Evolutionary conservation across 2,797 vertebrate species (phyloP), one percentile per base, ranked within the genome.

Genomic region (Betta splendens): DNA sequence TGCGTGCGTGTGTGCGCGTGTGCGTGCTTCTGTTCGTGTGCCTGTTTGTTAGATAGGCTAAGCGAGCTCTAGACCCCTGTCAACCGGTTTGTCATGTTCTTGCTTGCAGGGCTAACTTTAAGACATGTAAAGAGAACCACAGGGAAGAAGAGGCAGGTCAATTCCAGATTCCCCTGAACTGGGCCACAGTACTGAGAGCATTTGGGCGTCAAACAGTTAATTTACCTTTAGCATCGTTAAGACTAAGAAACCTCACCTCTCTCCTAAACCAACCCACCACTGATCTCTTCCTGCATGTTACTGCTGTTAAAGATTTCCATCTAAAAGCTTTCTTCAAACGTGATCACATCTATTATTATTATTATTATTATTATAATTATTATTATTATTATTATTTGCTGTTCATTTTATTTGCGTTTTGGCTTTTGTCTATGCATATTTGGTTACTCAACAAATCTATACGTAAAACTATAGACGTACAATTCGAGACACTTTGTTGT

Each of bases 81-180:
- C 93, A 96, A 95, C 92, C n/a, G 87, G 94, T 94, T 81, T 98
- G 91, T 97, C 94, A 60, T 98, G 94, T 98, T 98, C 94, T 99
- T 96, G 94, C 96, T 99, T 98, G 91, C 97, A 99, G 97, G 97
- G 96, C 95, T 98, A 99, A 99, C 94, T 94, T 94, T 95, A 96
- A 93, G 94, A 94, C 92, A 94, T 94, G 94, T 97, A 97, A 95
- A 95, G 95, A 95, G 92, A 95, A 94, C 94, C 92, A 94, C 94
- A 96, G 93, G 94, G 95, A 94, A 95, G 96, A 96, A 96, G 96
- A 98, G 90, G 94, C 95, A 96, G 95, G 94, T 94, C 94, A 92
- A 89, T 92, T 94, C 94, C 94, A 94, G 95, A 94, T 95, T 94
- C 92, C 94, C 94, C 92, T 94, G 94, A 95, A 91, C 93, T 93